Evolutionary conservation across 2,113 vertebrate species (phyloP), one percentile per base, ranked within the genome.

Genomic region (Otocyon megalotis): DNA sequence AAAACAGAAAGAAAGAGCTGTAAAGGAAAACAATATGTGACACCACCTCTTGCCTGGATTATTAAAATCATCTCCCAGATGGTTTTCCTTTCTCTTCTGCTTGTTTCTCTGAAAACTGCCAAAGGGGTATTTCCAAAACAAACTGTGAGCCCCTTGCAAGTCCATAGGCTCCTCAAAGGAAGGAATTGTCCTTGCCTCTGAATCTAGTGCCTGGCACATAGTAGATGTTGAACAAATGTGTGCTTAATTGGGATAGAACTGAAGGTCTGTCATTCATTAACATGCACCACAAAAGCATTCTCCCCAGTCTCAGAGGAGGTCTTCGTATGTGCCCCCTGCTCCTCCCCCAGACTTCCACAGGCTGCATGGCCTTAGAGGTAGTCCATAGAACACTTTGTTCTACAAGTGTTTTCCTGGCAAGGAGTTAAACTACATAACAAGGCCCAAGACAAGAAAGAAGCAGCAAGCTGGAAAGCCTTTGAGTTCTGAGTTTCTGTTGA

Each of bases 61-160:
- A 35, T 58, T 79, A 35, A 87, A 86, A 48, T 56, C 72, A 87
- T 17, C 79, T 89, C 50, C 62, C 93, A 96, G 67, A 85, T 77
- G 86, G 22, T 8, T 87, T 93, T 89, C 79, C 74, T 56, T 91
- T 62, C 43, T 80, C 30, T 82, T 71, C 58, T 85, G 58, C 28
- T 22, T 28, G 26, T 83, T 96, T 58, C 84, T 89, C 74, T 80
- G 76, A 80, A 96, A 92, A 95, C 53, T 37, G 88, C 95, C n/a
- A 0, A 87, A 90, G 80, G 95, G 56, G 1, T 96, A 96, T 96
- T 98, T 98, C 83, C 92, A 97, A 96, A 97, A 96, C 95, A 97
- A 96, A 92, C 17, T 22, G 6, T 24, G 91, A 71, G 28, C 81
- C 67, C 35, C 50, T 91, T 80, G 63, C 32, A 94, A 87, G 60